Conservation (phyloP, 2,113 vertebrate species). For the Ariopsis seemanni region DNA sequence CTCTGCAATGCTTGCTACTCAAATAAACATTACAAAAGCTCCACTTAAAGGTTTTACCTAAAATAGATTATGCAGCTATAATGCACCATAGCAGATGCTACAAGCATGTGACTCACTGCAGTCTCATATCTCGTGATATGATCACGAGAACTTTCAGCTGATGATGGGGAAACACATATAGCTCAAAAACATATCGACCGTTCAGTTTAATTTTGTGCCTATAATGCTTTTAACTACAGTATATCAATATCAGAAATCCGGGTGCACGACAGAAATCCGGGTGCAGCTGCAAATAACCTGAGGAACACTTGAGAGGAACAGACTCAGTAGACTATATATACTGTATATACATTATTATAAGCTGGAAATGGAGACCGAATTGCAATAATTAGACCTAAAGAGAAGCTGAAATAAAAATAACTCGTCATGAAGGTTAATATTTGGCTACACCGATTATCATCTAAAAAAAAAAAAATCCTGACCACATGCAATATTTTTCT, state of each 20-base stretch:
- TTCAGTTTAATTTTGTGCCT: neutral
- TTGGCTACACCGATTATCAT: neutral
- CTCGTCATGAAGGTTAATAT: neutral
- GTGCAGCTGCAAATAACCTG: neutral
- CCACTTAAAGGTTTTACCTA: conserved; percentile 38
- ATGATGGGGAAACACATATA: neutral
- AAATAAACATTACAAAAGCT: conserved; percentile 44
- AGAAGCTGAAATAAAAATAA: neutral
- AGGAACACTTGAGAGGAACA: neutral
- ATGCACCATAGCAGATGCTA: conserved; percentile 40
- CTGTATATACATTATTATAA: neutral
- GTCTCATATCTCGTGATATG: neutral
- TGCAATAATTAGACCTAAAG: neutral
- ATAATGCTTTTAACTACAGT: neutral
- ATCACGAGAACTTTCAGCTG: conserved; percentile 21
- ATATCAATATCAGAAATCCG: neutral
- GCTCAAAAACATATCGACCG: neutral
- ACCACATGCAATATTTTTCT: neutral
- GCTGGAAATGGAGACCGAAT: neutral
- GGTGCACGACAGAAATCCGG: no score
- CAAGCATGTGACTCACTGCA: conserved; percentile 39
- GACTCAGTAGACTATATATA: neutral
- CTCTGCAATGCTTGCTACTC: conserved; percentile 30
- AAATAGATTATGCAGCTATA: conserved; percentile 38
- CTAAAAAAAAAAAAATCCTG: neutral